Evolutionary conservation across 1,140 invertebrate genomes (phyloP).

Genomic region (Bathynomus jamesi): DNA sequence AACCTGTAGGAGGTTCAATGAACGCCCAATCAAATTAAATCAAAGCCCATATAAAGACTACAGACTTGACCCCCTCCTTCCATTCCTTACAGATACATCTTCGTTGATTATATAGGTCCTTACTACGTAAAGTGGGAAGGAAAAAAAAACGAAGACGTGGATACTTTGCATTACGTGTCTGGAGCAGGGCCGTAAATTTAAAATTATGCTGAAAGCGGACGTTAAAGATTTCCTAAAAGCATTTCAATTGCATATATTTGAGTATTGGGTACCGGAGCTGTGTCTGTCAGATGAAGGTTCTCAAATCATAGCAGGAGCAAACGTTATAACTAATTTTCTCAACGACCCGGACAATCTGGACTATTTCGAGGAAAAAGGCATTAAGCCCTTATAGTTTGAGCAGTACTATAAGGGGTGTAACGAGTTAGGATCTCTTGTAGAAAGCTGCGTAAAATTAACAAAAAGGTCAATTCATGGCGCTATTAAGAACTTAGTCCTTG

Average conservation of each 20-base stretch:
- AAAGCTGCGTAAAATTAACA: background rate
- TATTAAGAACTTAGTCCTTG: background rate
- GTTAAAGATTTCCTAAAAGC: background rate
- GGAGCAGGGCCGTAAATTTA: conserved; percentile 11
- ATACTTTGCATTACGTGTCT: background rate
- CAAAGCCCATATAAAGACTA: background rate
- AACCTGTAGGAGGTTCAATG: background rate
- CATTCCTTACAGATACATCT: background rate
- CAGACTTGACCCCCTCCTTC: background rate
- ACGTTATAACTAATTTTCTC: background rate
- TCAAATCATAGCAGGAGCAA: background rate
- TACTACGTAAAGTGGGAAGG: background rate
- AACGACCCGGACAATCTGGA: background rate
- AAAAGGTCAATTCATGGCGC: background rate
- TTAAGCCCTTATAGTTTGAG: background rate
- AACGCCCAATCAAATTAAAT: background rate
- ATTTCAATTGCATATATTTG: background rate
- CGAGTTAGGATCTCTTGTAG: background rate
- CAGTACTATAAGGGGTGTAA: conserved; percentile 8
- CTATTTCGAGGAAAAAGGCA: conserved; percentile 1
- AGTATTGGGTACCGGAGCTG: background rate
- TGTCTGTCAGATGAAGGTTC: background rate
- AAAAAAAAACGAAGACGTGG: background rate
- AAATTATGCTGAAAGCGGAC: background rate
- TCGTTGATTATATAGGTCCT: background rate